These are phyloP conservation scores for Oreochromis grahami DNA, from an alignment of 2,797 vertebrate species.

Conservation along the genomic window DNA sequence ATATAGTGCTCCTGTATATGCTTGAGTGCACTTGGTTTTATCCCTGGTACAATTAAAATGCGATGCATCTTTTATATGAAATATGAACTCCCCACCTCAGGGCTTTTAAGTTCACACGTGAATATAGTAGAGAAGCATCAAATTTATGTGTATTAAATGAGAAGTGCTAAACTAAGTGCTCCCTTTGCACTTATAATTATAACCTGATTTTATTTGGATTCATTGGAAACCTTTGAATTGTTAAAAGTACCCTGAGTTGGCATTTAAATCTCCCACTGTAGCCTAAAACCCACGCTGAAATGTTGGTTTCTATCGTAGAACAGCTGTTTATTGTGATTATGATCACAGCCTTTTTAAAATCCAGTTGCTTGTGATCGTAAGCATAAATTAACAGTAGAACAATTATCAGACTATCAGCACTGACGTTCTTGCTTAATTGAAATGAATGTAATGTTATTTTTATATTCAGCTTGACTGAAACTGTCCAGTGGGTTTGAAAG, in stretches of 20 bases:
- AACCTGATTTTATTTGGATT: background rate
- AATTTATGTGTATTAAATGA: background rate
- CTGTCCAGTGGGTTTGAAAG: constrained; percentile 5
- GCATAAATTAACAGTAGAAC: background rate
- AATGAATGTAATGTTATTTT: constrained; percentile 22
- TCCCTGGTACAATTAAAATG: constrained; percentile 18
- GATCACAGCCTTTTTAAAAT: background rate
- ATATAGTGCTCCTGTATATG: constrained; percentile 1
- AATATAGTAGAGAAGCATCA: background rate
- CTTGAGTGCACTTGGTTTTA: constrained; percentile 18
- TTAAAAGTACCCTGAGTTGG: background rate
- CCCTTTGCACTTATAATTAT: background rate
- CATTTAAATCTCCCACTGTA: background rate
- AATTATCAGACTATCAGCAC: constrained; percentile 1
- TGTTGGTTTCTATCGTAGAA: background rate
- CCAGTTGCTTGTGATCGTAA: background rate
- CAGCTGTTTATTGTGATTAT: background rate
- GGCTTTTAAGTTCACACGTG: constrained; percentile 19
- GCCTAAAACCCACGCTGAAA: background rate
- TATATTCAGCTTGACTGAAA: constrained; percentile 11
- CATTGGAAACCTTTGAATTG: background rate
- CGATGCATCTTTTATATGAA: constrained; percentile 33
- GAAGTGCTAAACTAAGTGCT: background rate
- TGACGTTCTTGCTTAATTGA: background rate
- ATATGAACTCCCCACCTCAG: constrained; percentile 39